Conservation (phyloP, 2,113 vertebrate species). For the Butastur rufipennis region DNA sequence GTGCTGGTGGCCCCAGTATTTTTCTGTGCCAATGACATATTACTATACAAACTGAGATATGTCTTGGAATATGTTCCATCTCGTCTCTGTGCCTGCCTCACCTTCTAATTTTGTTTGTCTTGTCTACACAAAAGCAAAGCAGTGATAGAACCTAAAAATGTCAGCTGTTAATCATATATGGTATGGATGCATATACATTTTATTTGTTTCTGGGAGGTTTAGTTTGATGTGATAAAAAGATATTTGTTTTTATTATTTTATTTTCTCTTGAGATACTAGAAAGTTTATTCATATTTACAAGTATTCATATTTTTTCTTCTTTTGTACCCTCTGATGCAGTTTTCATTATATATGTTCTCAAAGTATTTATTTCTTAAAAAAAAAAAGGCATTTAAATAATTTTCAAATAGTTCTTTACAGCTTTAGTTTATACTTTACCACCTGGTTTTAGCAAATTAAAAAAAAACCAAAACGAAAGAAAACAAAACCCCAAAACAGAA, state of each 20-base stretch:
- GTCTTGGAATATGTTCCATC: neutral
- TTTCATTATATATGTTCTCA: neutral
- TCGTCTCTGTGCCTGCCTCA: neutral
- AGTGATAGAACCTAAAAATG: neutral
- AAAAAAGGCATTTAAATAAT: neutral
- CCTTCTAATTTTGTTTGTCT: neutral
- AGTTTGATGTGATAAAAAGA: neutral
- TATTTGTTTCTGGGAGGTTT: neutral
- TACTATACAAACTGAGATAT: neutral
- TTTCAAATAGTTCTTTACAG: neutral
- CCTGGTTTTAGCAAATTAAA: neutral
- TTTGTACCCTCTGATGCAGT: neutral
- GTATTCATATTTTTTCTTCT: neutral
- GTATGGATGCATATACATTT: accelerated
- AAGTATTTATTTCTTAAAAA: neutral
- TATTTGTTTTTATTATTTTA: neutral
- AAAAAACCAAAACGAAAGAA: neutral
- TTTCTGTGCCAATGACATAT: neutral
- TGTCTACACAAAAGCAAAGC: neutral
- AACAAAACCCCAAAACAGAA: neutral
- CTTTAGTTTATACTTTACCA: neutral
- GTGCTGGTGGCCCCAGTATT: neutral
- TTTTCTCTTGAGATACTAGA: neutral
- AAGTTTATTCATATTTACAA: neutral
- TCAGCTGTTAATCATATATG: accelerated